Conservation (phyloP, 2,797 vertebrate species). For the Microctenopoma lineatum region DNA sequence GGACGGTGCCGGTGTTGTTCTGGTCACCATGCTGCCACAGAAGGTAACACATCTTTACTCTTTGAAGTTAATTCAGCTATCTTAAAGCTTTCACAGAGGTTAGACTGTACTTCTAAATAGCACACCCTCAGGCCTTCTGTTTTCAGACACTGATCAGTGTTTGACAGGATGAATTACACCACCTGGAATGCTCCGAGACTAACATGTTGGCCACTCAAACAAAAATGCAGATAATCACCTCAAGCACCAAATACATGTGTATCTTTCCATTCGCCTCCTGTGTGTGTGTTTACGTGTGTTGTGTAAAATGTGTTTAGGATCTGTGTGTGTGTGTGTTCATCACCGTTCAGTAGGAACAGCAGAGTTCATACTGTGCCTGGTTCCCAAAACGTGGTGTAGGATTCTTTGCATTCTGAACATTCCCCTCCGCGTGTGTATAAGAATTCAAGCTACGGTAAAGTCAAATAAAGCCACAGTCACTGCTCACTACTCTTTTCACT, state of each 20-base stretch:
- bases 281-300: slow-evolving; percentile 5
- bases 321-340: background rate
- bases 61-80: slow-evolving; percentile 18
- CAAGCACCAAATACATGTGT: slow-evolving; percentile 12
- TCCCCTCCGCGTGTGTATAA: slow-evolving; percentile 25
- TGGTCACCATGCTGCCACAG: background rate
- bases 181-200: slow-evolving; percentile 24
- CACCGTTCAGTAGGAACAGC: slow-evolving; percentile 19
- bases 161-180: slow-evolving; percentile 31
- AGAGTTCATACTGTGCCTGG: background rate
- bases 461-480: slow-evolving; percentile 25
- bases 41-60: background rate
- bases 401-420: slow-evolving; percentile 67
- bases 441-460: slow-evolving; percentile 1
- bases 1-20: background rate
- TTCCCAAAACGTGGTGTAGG: slow-evolving; percentile 26
- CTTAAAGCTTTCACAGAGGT: slow-evolving; percentile 16
- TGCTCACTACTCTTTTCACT: slow-evolving; percentile 37
- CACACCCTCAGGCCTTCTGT: slow-evolving; percentile 25
- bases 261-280: background rate
- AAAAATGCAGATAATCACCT: slow-evolving; percentile 53
- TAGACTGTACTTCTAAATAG: slow-evolving; percentile 14
- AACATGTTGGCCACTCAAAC: slow-evolving; percentile 25
- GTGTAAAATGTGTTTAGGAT: slow-evolving; percentile 18
- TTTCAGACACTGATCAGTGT: slow-evolving; percentile 28